Evolutionary conservation across 2,888 invertebrate genomes (phyloP), one percentile per base, ranked within the genome.

Genomic region (Tineola bisselliella): DNA sequence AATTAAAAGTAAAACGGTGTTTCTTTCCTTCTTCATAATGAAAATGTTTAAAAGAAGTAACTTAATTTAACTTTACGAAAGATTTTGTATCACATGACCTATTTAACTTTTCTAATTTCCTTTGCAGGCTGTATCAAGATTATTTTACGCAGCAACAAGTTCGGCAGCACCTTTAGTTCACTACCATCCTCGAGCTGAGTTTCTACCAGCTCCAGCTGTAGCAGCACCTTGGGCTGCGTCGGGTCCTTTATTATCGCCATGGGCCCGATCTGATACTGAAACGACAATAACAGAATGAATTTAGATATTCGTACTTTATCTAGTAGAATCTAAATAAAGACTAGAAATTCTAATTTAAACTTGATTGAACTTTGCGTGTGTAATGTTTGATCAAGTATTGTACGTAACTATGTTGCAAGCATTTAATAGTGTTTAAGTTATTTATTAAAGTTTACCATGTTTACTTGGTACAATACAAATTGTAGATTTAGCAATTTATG

Each of bases 221-320:
- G 75, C 82, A 1, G 77, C 81, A 0, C 78, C 83, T 12, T 84
- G 84, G 84, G 78, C 82, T 0, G 57, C 61, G 1, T 74, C 82
- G 6, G 84, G 77, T 1, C 86, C 86, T 0, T 72, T 79, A 0
- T 69, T 84, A 1, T 83, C 84, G 0, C 84, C 86, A 1, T 87
- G 86, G 86, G 86, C 66, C 11, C 73, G 86, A 66, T 84, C 86
- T 17, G 86, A 84, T 68, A 77, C 83, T 64, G 86, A 83, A 3
- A 79, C 79, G 1, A 72, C 76, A 2, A 81, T 84, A 19, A 73
- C 82, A 1, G 79, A 84, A 64, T 86, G 76, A 67, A 48, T 2
- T 48, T 17, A 17, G 15, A 2, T 12, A 25, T 25, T 25, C 6
- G 4, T 4, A 25, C 25, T 6, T 25, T 25, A 25, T 25, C 25